These are phyloP conservation scores for Metalampra italica DNA, from an alignment of 2,888 invertebrate genomes.

Conservation along the genomic window DNA sequence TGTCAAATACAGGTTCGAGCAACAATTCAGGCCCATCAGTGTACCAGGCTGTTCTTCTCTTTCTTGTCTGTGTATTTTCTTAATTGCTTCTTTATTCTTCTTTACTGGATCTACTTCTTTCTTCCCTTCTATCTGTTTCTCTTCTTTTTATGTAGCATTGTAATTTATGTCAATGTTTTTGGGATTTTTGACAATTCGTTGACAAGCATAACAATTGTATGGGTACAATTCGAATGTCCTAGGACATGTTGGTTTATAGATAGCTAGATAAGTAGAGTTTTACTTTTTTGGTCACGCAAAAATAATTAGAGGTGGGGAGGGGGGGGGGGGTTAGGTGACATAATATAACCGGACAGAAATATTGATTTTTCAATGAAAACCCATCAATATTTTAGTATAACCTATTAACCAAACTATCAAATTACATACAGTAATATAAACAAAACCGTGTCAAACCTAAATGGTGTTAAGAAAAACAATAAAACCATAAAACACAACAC, in stretches of 20 bases:
- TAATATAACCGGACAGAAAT: too few relatives aligned
- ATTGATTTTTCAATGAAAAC: background rate
- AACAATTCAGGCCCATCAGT: conserved; percentile 90
- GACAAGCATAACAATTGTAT: too few relatives aligned
- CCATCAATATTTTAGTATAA: background rate
- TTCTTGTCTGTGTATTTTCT: conserved; percentile 16
- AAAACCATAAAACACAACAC: conserved; percentile 14
- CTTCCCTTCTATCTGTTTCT: conserved; percentile 1
- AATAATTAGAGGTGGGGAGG: too few relatives aligned
- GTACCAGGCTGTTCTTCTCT: conserved; percentile 58
- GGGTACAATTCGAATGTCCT: too few relatives aligned
- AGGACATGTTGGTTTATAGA: too few relatives aligned
- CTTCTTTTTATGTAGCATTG: too few relatives aligned
- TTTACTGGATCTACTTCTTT: conserved; percentile 8
- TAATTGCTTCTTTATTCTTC: background rate
- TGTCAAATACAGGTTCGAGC: conserved; percentile 84
- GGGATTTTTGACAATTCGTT: too few relatives aligned
- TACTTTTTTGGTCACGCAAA: too few relatives aligned
- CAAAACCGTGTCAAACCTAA: conserved; percentile 3
- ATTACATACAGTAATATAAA: conserved; percentile 2
- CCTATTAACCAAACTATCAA: conserved; percentile 5
- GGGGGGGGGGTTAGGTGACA: too few relatives aligned
- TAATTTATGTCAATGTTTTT: background rate
- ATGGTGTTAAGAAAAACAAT: background rate
- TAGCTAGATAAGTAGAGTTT: too few relatives aligned